A percentile compares a stretch with the other conserved stretches of the same genome.
phyloP scores from a whole-genome alignment of 2,797 vertebrate species.

The Sebastolobus altivelis region DNA sequence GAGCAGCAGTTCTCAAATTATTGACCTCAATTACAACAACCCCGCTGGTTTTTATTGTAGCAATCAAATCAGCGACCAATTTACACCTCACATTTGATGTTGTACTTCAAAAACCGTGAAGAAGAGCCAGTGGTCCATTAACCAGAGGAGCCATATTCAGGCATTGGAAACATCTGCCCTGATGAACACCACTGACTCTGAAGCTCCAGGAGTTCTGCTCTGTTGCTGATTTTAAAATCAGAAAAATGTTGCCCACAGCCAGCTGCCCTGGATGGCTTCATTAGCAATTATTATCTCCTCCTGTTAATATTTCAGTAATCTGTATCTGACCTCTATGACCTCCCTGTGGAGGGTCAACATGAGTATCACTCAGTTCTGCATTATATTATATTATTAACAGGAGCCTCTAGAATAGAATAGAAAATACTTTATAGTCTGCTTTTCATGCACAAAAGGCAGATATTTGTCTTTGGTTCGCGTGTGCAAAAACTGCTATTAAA shows the following conservation, averaged over 20 bases:
- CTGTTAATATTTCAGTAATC: conserved; percentile 32
- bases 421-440: too few species aligned
- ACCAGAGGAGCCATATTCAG: neutral
- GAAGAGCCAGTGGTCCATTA: neutral
- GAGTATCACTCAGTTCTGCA: conserved; percentile 34
- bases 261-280: neutral
- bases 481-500: too few species aligned
- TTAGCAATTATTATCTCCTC: conserved; percentile 15
- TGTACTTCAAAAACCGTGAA: neutral
- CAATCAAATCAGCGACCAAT: neutral
- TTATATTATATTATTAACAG: conserved; percentile 15
- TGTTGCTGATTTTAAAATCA: conserved; percentile 16
- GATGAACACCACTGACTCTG: neutral
- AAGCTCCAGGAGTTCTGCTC: conserved; percentile 1
- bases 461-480: too few species aligned
- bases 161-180: neutral
- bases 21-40: conserved; percentile 10
- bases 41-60: neutral
- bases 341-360: conserved; percentile 16
- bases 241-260: neutral
- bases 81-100: conserved; percentile 5
- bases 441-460: too few species aligned
- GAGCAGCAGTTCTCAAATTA: conserved; percentile 1
- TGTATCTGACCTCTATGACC: conserved; percentile 27
- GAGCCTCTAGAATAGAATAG: neutral